These are phyloP conservation scores for Catharus fuscescens DNA, from an alignment of 2,113 vertebrate genomes.

Conservation along the genomic window DNA sequence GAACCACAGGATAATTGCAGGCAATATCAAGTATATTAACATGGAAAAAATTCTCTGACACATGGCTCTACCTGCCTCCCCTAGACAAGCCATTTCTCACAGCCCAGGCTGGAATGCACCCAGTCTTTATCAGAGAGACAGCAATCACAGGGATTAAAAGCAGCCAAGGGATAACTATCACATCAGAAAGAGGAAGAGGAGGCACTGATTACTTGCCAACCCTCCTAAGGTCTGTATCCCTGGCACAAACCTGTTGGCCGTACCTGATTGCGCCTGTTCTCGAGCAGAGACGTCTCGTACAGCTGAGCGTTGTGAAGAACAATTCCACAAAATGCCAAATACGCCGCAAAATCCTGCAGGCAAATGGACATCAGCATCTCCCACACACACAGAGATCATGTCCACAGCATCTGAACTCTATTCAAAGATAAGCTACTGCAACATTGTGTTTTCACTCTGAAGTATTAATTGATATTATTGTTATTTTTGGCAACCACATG, in stretches of 20 bases:
- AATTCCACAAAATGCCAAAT: slow-evolving; percentile 95
- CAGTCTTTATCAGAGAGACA: not conserved
- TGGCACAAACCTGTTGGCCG: not conserved
- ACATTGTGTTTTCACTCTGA: not conserved
- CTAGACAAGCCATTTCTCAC: accelerated
- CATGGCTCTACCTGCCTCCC: not conserved
- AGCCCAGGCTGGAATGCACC: not conserved
- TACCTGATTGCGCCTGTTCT: slow-evolving; percentile 95
- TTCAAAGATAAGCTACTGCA: not conserved
- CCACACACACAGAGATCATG: not conserved
- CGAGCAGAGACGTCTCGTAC: slow-evolving; percentile 93
- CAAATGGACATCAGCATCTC: not conserved
- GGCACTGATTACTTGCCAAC: not conserved
- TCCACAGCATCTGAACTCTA: not conserved
- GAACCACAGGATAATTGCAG: not conserved
- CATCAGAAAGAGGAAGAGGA: not conserved
- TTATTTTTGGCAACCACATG: not conserved
- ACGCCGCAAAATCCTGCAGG: slow-evolving; percentile 90
- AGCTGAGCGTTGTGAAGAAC: slow-evolving; percentile 96
- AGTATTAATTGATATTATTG: not conserved
- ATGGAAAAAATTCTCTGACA: not conserved
- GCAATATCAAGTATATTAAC: not conserved
- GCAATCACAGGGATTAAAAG: not conserved
- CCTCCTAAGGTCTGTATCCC: not conserved
- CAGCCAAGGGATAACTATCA: not conserved